Base-by-base conservation (phyloP, 2,797 vertebrate genomes). In the Sebastiscus tertius region DNA sequence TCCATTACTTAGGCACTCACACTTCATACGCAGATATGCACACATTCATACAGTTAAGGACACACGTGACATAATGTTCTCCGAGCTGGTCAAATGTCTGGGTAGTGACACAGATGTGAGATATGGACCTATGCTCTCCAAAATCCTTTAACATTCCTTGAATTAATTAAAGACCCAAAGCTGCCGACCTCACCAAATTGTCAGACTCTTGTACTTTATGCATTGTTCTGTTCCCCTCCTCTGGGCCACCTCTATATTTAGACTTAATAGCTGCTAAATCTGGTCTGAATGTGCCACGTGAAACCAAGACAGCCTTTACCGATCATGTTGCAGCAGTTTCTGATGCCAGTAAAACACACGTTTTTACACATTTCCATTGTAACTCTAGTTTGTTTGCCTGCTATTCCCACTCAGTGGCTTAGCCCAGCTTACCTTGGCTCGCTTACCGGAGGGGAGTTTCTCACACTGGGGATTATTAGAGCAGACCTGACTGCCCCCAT, bases 391-490 rank as follows among this genome's bases (percentile, higher is more conserved):
- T 69, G 13, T 80, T 71, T 75, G 22, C 20, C 55, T 68, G 69
- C 27, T 69, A 59, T 75, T 66, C 54, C n/a, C 58, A n/a, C 62
- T 83, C 18, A 60, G 34, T 66, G 66, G 74, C 75, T 80, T 65
- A 81, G 22, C 29, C 82, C 81, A 72, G 85, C 46, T 90, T 79
- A 88, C 63, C 65, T 86, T 58, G 85, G 27, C 39, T 86, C 72
- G 64, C 46, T 92, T 83, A 82, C 69, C 72, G 64, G 75, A 84
- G 4, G 86, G 59, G 69, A 31, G 78, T 89, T 89, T 81, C 72
- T 79, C 74, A 42, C 66, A 65, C 76, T 65, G 46, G 73, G 72
- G 91, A 92, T 93, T 92, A 93, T 79, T 26, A 64, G 56, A 76
- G 31, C 69, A 60, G 60, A 82, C 31, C 10, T 69, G 67, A 62